Conservation (phyloP, 2,888 invertebrate genomes). For the Cryptus viduatorius region DNA sequence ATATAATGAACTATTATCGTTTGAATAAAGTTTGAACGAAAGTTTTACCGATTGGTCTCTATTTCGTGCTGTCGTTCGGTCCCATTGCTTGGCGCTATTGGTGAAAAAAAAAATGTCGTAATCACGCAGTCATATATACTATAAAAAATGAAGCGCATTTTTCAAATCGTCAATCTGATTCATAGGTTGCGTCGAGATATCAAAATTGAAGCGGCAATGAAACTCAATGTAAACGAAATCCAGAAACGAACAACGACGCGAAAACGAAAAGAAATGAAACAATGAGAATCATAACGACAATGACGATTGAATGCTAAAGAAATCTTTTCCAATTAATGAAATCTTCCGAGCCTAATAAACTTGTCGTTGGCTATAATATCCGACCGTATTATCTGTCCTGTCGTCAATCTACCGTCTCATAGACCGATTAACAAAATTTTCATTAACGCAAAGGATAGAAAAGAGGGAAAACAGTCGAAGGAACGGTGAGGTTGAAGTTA, state of each 20-base stretch:
- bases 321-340: neutral
- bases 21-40: slow-evolving; percentile 16
- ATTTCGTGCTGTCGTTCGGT: neutral
- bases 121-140: neutral
- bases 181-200: slow-evolving; percentile 24
- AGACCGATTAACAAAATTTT: neutral
- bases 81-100: neutral
- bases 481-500: neutral
- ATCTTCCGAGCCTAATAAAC: slow-evolving; percentile 12
- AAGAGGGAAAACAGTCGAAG: neutral
- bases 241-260: neutral
- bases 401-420: slow-evolving; percentile 27
- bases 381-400: slow-evolving; percentile 9
- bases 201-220: neutral
- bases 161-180: slow-evolving; percentile 15
- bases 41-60: neutral
- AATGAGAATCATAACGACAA: neutral
- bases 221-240: neutral
- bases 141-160: neutral
- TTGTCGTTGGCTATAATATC: slow-evolving; percentile 9
- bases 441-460: neutral
- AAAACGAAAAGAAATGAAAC: slow-evolving; percentile 4
- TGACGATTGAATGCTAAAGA: slow-evolving; percentile 13
- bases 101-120: neutral
- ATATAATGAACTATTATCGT: neutral